Evolutionary conservation across 2,888 invertebrate genomes (phyloP), one percentile per base, ranked within the genome.

Genomic region (Nezara viridula): DNA sequence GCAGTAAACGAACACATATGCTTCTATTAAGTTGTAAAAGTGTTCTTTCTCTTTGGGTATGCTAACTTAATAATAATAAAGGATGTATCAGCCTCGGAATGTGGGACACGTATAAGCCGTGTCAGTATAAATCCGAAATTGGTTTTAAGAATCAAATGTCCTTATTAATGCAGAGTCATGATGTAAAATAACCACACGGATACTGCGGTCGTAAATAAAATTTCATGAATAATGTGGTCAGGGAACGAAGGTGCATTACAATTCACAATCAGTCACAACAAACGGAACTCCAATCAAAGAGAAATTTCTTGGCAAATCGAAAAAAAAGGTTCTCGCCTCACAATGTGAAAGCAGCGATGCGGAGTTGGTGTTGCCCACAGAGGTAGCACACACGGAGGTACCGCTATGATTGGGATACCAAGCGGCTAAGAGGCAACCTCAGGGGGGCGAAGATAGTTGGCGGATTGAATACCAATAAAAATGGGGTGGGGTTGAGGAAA

Each of bases 271-370:
- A 14, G 14, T 7, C 3, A 60, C 14, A 27, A 3, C 14, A 27
- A 14, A 60, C 12, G 27, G 60, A 14, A 60, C 14, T 60, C 37
- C 66, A 21, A 73, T 73, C 32, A 19, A 37, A 37, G 66, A 37
- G 66, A 73, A 73, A 73, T 21, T 73, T 73, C 66, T 19, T 19
- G 37, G 66, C 7, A 21, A 37, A 55, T 16, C 0, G n/a, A 73
- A 73, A 37, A 66, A 66, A 73, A 32, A 37, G n/a, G 37, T 37
- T 73, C 66, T 21, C 19, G 9, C 37, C 66, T 73, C 37, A 37
- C 37, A 73, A 73, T 73, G 66, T 73, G 66, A 73, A 73, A 73
- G 66, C 66, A 37, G 14, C 16, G 66, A 66, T 73, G 37, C 32
- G 37, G 32, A 60, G 27, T 27, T 19, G 19, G 3, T 37, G 66